Conservation (phyloP, 2,888 invertebrate species). For the Clunio marinus region DNA sequence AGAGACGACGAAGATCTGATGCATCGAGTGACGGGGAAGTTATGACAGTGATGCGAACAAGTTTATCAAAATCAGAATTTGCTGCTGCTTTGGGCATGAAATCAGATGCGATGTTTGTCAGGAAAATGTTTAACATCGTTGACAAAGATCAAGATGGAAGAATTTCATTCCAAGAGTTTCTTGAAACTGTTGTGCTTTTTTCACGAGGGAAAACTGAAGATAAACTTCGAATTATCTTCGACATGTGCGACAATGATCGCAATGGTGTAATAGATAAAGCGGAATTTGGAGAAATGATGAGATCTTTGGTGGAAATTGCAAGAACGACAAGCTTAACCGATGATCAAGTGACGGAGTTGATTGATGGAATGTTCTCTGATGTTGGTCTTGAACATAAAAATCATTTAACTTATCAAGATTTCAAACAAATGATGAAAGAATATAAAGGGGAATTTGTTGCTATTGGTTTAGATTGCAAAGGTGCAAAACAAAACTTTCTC, state of each 20-base stretch:
- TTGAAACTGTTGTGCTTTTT: constrained; percentile 89
- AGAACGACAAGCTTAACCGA: constrained; percentile 85
- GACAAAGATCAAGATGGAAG: constrained; percentile 91
- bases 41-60: constrained; percentile 89
- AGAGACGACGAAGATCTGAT: constrained; percentile 69
- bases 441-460: constrained; percentile 94
- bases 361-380: constrained; percentile 91
- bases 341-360: constrained; percentile 85
- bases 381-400: constrained; percentile 87
- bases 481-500: constrained; percentile 90
- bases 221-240: constrained; percentile 88
- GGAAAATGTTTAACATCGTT: constrained; percentile 96
- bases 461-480: constrained; percentile 90
- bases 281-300: constrained; percentile 88
- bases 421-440: constrained; percentile 94
- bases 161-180: constrained; percentile 92
- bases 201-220: constrained; percentile 90
- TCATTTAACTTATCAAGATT: constrained; percentile 84
- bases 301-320: constrained; percentile 89
- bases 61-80: constrained; percentile 85
- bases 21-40: constrained; percentile 74
- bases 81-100: constrained; percentile 95
- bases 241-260: constrained; percentile 95
- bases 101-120: constrained; percentile 88
- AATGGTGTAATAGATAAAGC: constrained; percentile 92